Conservation (phyloP, 2,888 invertebrate species). For the Arctia plantaginis region DNA sequence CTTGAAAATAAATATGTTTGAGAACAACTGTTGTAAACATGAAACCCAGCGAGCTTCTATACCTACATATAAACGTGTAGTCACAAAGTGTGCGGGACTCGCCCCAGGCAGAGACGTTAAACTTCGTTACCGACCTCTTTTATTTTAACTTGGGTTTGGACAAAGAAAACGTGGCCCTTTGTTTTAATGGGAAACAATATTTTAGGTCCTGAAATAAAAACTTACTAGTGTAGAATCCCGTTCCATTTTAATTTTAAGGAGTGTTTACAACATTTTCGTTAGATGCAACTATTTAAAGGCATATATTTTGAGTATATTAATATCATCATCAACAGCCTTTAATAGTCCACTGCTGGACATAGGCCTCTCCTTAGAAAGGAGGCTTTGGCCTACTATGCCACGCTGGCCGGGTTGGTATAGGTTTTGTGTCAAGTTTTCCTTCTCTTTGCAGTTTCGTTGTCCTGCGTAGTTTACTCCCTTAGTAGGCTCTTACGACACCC, state of each 20-base stretch:
- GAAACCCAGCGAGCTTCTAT: not conserved
- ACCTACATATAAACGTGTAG: not conserved
- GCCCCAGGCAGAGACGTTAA: slow-evolving; percentile 22
- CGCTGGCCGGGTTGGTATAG: too few species aligned
- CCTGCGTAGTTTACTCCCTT: too few species aligned
- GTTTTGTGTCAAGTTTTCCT: too few species aligned
- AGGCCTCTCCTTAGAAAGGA: too few species aligned
- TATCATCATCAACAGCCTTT: too few species aligned
- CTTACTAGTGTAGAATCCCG: not conserved
- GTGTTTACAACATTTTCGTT: not conserved
- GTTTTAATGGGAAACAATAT: slow-evolving; percentile 9
- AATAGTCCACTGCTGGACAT: too few species aligned
- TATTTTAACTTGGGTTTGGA: slow-evolving; percentile 32
- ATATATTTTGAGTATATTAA: too few species aligned
- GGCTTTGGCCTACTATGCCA: too few species aligned
- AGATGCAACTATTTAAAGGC: too few species aligned
- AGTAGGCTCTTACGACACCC: too few species aligned
- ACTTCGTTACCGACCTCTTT: slow-evolving; percentile 36
- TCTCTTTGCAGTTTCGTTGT: too few species aligned
- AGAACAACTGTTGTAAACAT: not conserved
- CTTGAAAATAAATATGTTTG: not conserved
- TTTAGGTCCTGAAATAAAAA: not conserved
- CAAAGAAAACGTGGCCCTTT: slow-evolving; percentile 24
- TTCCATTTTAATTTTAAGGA: not conserved
- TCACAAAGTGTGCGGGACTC: not conserved